A percentile compares a stretch with the other conserved stretches of the same genome.
Conservation (phyloP, 2,888 invertebrate species). For the Ormyrus pomaceus region DNA sequence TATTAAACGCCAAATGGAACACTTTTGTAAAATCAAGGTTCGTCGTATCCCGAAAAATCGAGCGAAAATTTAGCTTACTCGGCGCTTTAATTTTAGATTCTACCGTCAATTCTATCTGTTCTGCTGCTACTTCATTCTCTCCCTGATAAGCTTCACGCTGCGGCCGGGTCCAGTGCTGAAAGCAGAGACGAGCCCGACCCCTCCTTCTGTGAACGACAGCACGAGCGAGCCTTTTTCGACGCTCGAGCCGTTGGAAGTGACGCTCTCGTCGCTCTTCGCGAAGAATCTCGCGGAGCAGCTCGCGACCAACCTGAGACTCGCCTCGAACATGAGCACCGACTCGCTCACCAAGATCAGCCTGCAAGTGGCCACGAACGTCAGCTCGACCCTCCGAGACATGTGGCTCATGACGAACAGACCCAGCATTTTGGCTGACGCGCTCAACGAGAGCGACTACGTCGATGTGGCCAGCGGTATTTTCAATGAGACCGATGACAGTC, state of each 20-base stretch:
- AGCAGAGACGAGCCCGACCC: neutral
- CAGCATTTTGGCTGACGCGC: neutral
- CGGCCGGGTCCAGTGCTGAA: slow-evolving; percentile 85
- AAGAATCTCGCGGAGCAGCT: slow-evolving; percentile 65
- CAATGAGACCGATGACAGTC: neutral
- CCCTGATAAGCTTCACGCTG: slow-evolving; percentile 90
- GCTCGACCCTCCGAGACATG: slow-evolving; percentile 61
- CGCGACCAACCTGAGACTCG: slow-evolving; percentile 59
- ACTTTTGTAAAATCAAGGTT: slow-evolving; percentile 91
- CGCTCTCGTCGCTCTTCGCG: slow-evolving; percentile 61
- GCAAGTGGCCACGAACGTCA: slow-evolving; percentile 65
- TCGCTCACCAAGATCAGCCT: slow-evolving; percentile 62
- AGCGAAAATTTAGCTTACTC: neutral
- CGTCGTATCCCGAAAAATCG: neutral
- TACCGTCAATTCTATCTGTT: slow-evolving; percentile 95
- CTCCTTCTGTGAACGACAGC: slow-evolving; percentile 27
- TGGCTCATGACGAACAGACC: slow-evolving; percentile 35
- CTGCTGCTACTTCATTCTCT: slow-evolving; percentile 91
- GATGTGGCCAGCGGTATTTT: slow-evolving; percentile 21
- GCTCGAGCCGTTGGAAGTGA: slow-evolving; percentile 58
- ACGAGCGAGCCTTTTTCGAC: slow-evolving; percentile 49
- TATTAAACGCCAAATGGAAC: slow-evolving; percentile 98
- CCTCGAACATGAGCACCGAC: slow-evolving; percentile 60
- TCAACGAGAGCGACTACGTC: slow-evolving; percentile 28
- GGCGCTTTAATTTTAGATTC: slow-evolving; percentile 80